Evolutionary conservation across 2,797 vertebrate genomes (phyloP), one percentile per base, ranked within the genome.

Genomic region (Sebastes minor): DNA sequence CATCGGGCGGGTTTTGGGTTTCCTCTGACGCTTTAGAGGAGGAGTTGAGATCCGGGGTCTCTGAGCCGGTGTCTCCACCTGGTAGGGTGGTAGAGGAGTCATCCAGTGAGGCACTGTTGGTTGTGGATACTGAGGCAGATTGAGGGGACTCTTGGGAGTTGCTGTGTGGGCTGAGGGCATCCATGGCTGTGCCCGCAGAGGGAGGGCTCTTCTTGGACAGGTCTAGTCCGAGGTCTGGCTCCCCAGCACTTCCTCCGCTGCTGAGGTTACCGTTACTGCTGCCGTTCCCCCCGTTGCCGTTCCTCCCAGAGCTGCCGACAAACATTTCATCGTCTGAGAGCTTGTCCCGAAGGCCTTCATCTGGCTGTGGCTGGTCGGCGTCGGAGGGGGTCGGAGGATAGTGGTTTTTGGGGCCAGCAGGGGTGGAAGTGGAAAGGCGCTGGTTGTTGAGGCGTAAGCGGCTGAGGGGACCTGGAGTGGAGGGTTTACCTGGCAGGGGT

Each of bases 41-140:
- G 67, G 85, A 82, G 71, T 92, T 93, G 90, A 97, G 94, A 74
- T 98, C 98, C 95, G 95, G 95, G 92, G 96, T 94, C 87, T 98
- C 98, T 0, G 94, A 95, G 86, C 93, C 92, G 42, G 76, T 74
- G 84, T 97, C 96, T 0, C 92, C 93, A 87, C 94, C 91, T 25
- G 90, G 94, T 91, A 94, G 89, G 83, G 95, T 95, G 76, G 89
- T 92, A 33, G 95, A 91, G 66, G 96, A 95, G 91, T 97, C 96
- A 74, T 92, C 97, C 32, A 96, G 96, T 14, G 97, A 98, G 97
- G 97, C 97, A 97, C 98, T 97, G 95, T 97, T 98, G 97, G 97
- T 96, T 91, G 97, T 96, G 80, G 96, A 97, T 94, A 96, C 95
- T 76, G 97, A 97, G 95, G 96, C 96, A 85, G 97, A 96, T 87